Evolutionary conservation across 1,140 invertebrate species (phyloP).

Genomic region (Acromyrmex echinatior): DNA sequence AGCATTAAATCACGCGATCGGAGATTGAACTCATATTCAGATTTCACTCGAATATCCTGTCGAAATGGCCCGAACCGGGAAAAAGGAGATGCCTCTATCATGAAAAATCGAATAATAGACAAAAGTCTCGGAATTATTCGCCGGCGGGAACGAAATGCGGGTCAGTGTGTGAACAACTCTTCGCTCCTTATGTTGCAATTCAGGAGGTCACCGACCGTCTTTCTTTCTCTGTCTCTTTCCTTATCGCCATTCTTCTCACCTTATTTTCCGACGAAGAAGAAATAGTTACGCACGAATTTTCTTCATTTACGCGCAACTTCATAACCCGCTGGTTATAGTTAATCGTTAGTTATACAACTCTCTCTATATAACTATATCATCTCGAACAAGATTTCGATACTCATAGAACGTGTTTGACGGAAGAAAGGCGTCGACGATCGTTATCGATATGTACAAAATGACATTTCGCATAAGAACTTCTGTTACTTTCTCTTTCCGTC

Average conservation of each 20-base stretch:
- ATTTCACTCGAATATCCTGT: conserved; percentile 3
- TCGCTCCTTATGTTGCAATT: conserved; percentile 69
- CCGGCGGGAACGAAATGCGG: conserved; percentile 75
- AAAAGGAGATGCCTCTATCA: not conserved
- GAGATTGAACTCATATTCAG: conserved; percentile 30
- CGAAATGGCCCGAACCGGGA: not conserved
- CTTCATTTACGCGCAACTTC: not conserved
- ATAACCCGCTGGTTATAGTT: not conserved
- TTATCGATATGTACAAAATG: conserved; percentile 32
- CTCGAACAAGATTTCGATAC: conserved; percentile 17
- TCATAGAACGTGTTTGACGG: conserved; percentile 14
- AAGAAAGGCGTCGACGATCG: conserved; percentile 17
- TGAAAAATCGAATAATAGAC: conserved; percentile 52
- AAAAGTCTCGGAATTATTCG: conserved; percentile 36
- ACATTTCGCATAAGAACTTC: conserved; percentile 33
- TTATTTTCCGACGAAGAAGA: not conserved
- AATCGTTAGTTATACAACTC: conserved; percentile 26
- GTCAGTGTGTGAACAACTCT: conserved; percentile 81
- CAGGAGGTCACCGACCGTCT: conserved; percentile 73
- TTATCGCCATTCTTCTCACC: not conserved
- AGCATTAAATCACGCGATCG: conserved; percentile 22
- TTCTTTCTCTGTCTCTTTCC: conserved; percentile 34
- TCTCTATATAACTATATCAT: not conserved
- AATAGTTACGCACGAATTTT: not conserved
- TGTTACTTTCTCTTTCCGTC: conserved; percentile 38